A percentile compares a stretch with the other conserved stretches of the same genome.
Conservation (phyloP, 2,113 vertebrate genomes). For the Myotis yumanensis region DNA sequence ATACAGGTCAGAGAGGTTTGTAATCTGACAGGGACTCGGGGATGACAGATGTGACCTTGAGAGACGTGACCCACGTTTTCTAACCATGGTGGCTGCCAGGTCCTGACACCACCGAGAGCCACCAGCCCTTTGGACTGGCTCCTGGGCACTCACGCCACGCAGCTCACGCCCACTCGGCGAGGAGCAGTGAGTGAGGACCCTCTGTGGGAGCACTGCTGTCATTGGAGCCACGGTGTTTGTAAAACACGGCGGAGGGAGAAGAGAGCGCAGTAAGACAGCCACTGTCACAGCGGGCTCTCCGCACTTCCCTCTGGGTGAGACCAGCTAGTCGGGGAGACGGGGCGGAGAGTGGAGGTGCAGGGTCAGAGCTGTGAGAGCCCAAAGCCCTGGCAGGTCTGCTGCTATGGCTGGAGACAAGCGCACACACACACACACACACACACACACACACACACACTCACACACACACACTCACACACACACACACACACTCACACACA, state of each 20-base stretch:
- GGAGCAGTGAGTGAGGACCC: neutral
- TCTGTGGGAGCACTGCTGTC: neutral
- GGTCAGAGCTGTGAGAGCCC: too few species aligned
- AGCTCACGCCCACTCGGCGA: neutral
- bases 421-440: too few species aligned
- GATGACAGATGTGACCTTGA: neutral
- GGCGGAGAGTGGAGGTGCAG: neutral
- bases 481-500: neutral
- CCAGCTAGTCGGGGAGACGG: accelerated
- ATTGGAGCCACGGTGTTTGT: neutral
- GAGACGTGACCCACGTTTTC: accelerated
- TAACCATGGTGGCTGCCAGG: neutral
- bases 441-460: neutral
- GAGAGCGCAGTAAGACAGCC: neutral
- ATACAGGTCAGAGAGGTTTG: neutral
- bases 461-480: neutral
- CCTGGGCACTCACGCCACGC: accelerated
- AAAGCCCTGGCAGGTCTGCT: neutral
- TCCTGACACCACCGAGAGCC: accelerated
- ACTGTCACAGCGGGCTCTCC: neutral
- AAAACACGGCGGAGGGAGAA: neutral
- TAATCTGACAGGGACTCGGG: neutral
- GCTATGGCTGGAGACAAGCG: neutral
- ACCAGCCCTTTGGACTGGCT: neutral
- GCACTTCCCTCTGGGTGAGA: neutral